A percentile compares a stretch with the other conserved stretches of the same genome.
Conservation (phyloP, 2,113 vertebrate species). For the Chauna torquata region DNA sequence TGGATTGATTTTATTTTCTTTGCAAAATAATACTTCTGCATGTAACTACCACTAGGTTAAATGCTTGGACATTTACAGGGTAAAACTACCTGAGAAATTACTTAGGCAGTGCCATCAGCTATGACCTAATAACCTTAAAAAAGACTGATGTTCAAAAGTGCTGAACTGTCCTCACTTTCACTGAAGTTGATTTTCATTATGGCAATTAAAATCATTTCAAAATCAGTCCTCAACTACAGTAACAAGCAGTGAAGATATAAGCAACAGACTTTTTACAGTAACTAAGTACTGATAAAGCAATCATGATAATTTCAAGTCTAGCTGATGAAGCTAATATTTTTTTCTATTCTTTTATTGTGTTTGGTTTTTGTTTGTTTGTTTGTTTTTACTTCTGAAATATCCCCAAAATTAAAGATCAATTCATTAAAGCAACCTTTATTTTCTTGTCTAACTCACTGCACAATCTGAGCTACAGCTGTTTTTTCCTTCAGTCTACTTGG, state of each 20-base stretch:
- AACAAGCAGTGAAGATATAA: neutral
- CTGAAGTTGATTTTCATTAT: neutral
- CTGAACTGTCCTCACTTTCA: neutral
- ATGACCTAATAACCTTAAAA: neutral
- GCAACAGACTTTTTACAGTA: neutral
- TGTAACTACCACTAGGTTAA: neutral
- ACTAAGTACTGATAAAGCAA: neutral
- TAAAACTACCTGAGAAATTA: neutral
- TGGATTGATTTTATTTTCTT: neutral
- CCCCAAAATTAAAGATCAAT: neutral
- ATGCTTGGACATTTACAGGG: neutral
- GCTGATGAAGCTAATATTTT: neutral
- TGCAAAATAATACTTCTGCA: neutral
- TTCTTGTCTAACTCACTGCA: neutral
- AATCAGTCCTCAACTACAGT: neutral
- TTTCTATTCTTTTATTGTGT: neutral
- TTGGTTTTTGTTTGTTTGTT: neutral
- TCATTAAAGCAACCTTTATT: neutral
- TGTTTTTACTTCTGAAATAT: neutral
- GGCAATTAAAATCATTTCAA: neutral
- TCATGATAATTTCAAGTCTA: neutral
- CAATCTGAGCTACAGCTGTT: neutral
- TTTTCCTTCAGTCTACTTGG: neutral
- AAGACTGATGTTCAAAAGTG: neutral
- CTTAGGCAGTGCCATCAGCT: neutral